phyloP scores from a whole-genome alignment of 64 coral and sea anemone species.

The Montipora cactus region DNA sequence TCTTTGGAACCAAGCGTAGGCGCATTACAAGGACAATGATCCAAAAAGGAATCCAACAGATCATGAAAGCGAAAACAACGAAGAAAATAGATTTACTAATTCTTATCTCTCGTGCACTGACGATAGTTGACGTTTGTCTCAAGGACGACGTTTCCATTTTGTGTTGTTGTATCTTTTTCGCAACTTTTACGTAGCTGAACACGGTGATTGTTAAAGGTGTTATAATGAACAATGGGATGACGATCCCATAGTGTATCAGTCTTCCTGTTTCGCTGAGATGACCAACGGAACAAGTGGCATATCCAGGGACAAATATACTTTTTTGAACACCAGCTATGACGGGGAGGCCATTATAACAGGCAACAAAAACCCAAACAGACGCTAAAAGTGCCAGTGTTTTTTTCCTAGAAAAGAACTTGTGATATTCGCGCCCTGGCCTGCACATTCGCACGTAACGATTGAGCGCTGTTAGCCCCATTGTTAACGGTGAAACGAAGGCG shows the following conservation, averaged over 20 bases:
- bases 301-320: background rate
- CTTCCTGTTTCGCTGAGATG: background rate
- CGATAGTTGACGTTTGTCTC: background rate
- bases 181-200: background rate
- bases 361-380: background rate
- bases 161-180: background rate
- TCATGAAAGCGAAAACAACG: conserved; percentile 12
- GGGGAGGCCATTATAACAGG: background rate
- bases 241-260: background rate
- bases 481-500: no score
- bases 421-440: background rate
- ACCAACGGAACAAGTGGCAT: background rate
- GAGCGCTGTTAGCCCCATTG: no score
- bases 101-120: background rate
- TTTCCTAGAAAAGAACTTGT: background rate
- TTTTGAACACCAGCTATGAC: background rate
- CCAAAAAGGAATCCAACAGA: conserved; percentile 21
- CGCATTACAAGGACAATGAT: conserved; percentile 8
- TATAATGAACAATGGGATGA: background rate
- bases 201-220: background rate
- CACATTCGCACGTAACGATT: background rate
- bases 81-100: background rate
- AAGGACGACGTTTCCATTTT: background rate
- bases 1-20: background rate
- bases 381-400: background rate